These are phyloP conservation scores for Andrena chrysosceles DNA, from an alignment of 2,888 invertebrate genomes.

Conservation along the genomic window DNA sequence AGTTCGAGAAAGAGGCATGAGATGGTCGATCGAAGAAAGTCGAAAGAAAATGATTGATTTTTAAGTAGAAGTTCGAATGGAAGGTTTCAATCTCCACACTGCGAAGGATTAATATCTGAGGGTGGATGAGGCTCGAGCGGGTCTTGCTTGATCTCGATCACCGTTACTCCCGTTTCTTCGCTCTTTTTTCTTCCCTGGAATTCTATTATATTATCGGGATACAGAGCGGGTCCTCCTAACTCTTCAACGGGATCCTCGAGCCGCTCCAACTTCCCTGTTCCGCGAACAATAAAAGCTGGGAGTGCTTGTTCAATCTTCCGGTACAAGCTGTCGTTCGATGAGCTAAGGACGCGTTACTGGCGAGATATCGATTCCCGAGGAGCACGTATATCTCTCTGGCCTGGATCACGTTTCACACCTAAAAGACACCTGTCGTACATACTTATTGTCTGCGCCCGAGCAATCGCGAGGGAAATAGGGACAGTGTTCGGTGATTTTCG, in stretches of 20 bases:
- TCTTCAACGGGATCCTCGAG: constrained; percentile 20
- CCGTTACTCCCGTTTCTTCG: constrained; percentile 32
- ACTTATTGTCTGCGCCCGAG: constrained; percentile 39
- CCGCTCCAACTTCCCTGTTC: constrained; percentile 29
- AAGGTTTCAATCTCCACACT: neutral
- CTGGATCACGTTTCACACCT: constrained; percentile 59
- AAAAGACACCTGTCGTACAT: constrained; percentile 65
- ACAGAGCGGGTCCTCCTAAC: constrained; percentile 13
- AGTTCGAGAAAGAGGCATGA: too few relatives aligned
- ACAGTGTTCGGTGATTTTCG: neutral
- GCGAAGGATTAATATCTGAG: constrained; percentile 39
- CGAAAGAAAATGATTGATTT: too few relatives aligned
- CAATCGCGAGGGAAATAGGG: constrained; percentile 15
- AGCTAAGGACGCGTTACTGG: constrained; percentile 42
- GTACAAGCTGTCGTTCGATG: constrained; percentile 50
- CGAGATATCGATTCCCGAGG: constrained; percentile 49
- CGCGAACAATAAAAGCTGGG: constrained; percentile 60
- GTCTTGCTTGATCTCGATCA: constrained; percentile 30
- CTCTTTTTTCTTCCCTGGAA: neutral
- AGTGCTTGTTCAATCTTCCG: constrained; percentile 59
- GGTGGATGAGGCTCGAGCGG: neutral
- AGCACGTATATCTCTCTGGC: constrained; percentile 11
- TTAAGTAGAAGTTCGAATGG: neutral
- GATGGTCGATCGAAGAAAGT: too few relatives aligned
- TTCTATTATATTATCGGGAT: constrained; percentile 50